Percentiles rank a stretch among this genome's conserved stretches.
Evolutionary conservation across 2,888 invertebrate species (phyloP).

Genomic region (Ommatoiulus sabulosus): DNA sequence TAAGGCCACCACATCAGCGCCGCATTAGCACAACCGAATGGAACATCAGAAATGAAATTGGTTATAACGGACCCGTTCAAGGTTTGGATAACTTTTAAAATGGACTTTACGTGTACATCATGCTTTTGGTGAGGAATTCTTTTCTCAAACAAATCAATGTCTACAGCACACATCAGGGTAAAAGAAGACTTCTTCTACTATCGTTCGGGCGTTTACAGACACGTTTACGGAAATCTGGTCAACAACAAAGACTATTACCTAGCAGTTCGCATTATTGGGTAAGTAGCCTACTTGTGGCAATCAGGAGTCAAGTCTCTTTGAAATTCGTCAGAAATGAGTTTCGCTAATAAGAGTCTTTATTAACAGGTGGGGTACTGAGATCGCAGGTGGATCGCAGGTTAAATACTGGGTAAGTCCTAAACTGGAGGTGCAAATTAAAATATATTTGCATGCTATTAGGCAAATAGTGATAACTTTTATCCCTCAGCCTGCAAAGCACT

Average conservation of each 20-base stretch:
- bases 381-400: neutral
- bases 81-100: neutral
- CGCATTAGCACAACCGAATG: neutral
- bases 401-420: conserved; percentile 38
- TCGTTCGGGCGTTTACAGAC: conserved; percentile 18
- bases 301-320: neutral
- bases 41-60: conserved; percentile 20
- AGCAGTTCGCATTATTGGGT: conserved; percentile 52
- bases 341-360: neutral
- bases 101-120: neutral
- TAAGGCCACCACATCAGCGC: neutral
- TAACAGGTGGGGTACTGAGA: conserved; percentile 37
- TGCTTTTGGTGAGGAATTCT: too few species aligned
- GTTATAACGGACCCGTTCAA: conserved; percentile 11
- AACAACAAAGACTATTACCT: neutral
- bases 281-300: neutral
- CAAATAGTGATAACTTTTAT: too few species aligned
- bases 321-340: neutral
- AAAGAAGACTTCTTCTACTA: conserved; percentile 50
- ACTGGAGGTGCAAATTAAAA: too few species aligned
- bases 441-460: too few species aligned
- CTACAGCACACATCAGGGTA: conserved; percentile 30
- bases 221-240: neutral
- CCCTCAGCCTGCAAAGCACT: too few species aligned
- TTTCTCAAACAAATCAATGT: neutral